phyloP scores from a whole-genome alignment of 2,113 vertebrate species.

The Oncorhynchus masou region DNA sequence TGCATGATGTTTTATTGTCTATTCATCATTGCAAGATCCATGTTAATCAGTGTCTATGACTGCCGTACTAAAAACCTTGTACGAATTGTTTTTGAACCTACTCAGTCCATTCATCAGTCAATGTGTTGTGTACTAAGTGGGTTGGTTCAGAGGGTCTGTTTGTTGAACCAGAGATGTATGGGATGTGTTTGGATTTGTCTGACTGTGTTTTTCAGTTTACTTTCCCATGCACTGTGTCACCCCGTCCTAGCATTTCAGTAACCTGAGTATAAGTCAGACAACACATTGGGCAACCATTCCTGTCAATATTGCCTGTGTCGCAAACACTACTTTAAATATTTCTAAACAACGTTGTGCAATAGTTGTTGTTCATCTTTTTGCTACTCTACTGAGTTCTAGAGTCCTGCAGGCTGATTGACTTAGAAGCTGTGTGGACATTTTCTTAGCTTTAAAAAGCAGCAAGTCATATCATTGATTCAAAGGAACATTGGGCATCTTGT shows the following conservation, averaged over 20 bases:
- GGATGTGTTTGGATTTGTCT: not conserved
- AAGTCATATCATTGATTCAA: not conserved
- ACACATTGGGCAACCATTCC: not conserved
- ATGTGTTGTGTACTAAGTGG: not conserved
- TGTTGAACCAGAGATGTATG: not conserved
- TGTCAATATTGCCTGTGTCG: not conserved
- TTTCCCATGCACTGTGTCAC: not conserved
- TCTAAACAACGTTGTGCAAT: not conserved
- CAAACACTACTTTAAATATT: not conserved
- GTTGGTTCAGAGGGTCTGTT: not conserved
- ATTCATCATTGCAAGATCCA: no score
- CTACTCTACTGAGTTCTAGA: not conserved
- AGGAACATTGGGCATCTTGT: not conserved
- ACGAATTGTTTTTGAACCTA: not conserved
- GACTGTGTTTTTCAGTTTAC: not conserved
- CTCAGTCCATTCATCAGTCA: not conserved
- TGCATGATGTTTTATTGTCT: no score
- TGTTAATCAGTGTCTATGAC: no score
- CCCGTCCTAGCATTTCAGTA: not conserved
- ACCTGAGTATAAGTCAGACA: not conserved
- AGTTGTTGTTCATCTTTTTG: not conserved
- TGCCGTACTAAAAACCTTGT: no score
- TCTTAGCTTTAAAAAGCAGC: not conserved
- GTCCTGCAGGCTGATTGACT: not conserved
- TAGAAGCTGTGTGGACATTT: not conserved